These are phyloP conservation scores for Nothocercus nigrocapillus DNA, from an alignment of 2,113 vertebrate genomes.

Conservation along the genomic window DNA sequence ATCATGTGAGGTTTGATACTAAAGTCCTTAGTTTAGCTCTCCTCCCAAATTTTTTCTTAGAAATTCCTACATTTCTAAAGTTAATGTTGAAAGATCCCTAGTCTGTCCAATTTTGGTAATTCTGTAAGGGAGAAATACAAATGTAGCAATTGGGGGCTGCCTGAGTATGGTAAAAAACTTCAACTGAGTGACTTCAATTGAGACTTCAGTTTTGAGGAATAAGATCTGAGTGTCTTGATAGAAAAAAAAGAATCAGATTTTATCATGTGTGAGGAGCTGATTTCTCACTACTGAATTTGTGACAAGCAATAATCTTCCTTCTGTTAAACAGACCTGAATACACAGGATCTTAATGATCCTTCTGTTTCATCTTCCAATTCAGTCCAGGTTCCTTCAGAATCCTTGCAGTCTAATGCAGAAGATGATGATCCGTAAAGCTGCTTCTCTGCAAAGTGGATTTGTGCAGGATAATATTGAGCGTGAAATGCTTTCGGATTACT, in stretches of 20 bases:
- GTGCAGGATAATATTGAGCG: not conserved
- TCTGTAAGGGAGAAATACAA: not conserved
- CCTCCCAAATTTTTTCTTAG: accelerated
- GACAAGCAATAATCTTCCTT: not conserved
- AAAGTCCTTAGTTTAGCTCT: not conserved
- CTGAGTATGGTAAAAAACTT: not conserved
- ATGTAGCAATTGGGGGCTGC: not conserved
- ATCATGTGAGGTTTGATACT: not conserved
- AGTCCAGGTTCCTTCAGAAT: not conserved
- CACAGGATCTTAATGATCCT: not conserved
- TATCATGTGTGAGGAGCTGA: not conserved
- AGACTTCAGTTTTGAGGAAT: not conserved
- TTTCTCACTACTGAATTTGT: not conserved
- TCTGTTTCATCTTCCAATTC: not conserved
- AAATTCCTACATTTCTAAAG: not conserved
- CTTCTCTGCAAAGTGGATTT: not conserved
- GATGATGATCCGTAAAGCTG: not conserved
- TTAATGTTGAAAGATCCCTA: not conserved
- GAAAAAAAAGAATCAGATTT: not conserved
- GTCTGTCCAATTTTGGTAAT: not conserved
- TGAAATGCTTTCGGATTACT: not conserved
- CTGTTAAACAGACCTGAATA: not conserved
- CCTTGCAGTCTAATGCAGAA: not conserved
- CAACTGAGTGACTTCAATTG: not conserved
- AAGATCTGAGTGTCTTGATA: not conserved